Conservation (phyloP, 2,797 vertebrate genomes). For the Scarus forsteni region DNA sequence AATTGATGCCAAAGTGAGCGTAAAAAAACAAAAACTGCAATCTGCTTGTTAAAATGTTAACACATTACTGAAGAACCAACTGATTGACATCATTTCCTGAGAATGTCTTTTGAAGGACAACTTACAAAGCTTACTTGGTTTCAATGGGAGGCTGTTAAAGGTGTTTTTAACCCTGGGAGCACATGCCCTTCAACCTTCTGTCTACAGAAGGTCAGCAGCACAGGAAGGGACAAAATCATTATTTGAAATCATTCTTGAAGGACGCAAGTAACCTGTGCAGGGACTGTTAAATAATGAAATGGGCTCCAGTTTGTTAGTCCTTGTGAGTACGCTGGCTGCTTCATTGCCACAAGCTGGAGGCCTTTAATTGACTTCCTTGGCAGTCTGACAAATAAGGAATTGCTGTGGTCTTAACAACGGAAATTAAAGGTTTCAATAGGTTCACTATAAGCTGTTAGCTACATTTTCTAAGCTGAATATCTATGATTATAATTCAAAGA, state of each 20-base stretch:
- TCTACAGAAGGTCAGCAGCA: conserved; percentile 13
- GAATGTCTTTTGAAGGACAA: conserved; percentile 1
- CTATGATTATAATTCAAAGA: background rate
- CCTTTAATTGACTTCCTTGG: background rate
- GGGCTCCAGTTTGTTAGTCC: background rate
- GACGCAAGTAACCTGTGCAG: background rate
- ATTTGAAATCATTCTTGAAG: conserved; percentile 13
- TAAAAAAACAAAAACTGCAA: background rate
- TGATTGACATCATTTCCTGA: conserved; percentile 17
- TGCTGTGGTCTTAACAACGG: background rate
- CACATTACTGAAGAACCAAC: background rate
- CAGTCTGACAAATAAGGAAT: background rate
- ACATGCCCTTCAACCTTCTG: background rate
- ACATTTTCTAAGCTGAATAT: background rate
- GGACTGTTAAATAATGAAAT: background rate
- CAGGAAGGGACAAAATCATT: background rate
- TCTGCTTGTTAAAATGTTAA: background rate
- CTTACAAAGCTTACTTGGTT: background rate
- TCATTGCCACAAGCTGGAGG: background rate
- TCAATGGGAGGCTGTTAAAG: background rate
- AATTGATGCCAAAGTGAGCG: background rate
- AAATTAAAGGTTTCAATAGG: background rate
- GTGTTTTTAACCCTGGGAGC: background rate
- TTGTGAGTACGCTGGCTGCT: background rate
- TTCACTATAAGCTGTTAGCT: background rate